Base-by-base conservation (phyloP, 2,113 vertebrate genomes). In the Merops nubicus region DNA sequence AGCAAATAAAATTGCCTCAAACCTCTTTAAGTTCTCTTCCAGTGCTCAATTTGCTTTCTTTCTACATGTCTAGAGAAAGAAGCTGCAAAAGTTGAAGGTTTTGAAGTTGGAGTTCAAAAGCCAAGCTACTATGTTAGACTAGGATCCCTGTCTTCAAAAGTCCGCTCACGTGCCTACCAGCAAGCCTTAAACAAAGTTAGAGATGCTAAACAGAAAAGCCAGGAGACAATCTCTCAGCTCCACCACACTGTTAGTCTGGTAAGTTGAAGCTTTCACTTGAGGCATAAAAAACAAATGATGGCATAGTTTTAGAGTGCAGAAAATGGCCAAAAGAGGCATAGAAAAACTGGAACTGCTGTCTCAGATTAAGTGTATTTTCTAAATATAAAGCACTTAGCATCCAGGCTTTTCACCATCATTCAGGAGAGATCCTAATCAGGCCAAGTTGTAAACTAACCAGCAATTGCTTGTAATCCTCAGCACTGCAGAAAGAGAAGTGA, bases 161-260 rank as follows among this genome's bases (percentile, higher is more conserved):
- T 99, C 88, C 98, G 96, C 26, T 92, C 93, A 75, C 98, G 99
- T 91, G 98, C 98, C 89, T 98, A 97, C 92, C 94, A 97, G 12
- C 98, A 98, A 96, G 98, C 99, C 28, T 53, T 99, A 80, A 96
- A 72, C 65, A 98, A 95, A 85, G 98, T 99, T 43, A 96, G 40
- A 60, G 98, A 99, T 43, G 97, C 98, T 45, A 99, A 98, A 92
- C 98, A 98, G 64, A 98, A 94, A 91, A 98, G 99, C 95, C 98
- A 98, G 90, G 98, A 99, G 36, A 98, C 98, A 45, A 98, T 99
- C 89, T 98, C 98, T 60, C 98, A 99, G 87, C 98, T 99, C 2
- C 97, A 98, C 91, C 96, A 98, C 53, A 98, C 98, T 28, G 97
- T 99, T 62, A 98, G 98, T 92, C 91, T 99, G 98, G 99, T 99